Conservation (phyloP, 2,888 invertebrate species). For the Elysia crispata region DNA sequence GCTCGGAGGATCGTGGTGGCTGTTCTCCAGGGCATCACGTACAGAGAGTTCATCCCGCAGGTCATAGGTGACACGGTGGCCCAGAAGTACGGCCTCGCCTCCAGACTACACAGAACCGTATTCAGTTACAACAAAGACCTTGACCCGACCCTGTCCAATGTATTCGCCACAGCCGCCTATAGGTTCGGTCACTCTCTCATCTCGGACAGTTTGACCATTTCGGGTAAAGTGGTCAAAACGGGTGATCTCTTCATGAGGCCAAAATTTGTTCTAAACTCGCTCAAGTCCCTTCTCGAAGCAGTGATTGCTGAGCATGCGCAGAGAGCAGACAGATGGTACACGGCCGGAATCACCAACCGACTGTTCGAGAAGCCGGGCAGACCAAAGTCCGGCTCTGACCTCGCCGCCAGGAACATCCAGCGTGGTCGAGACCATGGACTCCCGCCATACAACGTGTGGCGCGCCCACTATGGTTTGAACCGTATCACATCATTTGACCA, state of each 20-base stretch:
- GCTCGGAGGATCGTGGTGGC: conserved; percentile 45
- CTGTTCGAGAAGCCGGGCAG: conserved; percentile 29
- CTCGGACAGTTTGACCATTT: conserved; percentile 42
- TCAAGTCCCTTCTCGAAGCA: conserved; percentile 42
- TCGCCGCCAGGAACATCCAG: conserved; percentile 44
- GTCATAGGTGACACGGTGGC: neutral
- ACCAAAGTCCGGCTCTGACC: conserved; percentile 30
- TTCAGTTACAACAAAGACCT: conserved; percentile 36
- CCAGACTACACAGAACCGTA: no score
- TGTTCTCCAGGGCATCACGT: conserved; percentile 20
- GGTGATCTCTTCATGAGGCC: conserved; percentile 48
- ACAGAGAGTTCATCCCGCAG: neutral
- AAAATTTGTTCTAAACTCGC: conserved; percentile 41
- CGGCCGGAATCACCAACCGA: conserved; percentile 22
- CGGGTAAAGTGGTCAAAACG: neutral
- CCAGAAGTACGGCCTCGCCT: neutral
- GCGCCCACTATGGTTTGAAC: conserved; percentile 45
- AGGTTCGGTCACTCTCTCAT: conserved; percentile 55
- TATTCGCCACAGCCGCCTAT: conserved; percentile 52
- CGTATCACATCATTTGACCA: no score
- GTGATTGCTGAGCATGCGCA: conserved; percentile 42
- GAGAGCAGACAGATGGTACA: conserved; percentile 45
- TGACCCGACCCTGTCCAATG: conserved; percentile 51
- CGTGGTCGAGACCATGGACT: conserved; percentile 49
- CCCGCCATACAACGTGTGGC: conserved; percentile 47